Percentiles rank a stretch among this genome's conserved stretches.
phyloP scores from a whole-genome alignment of 1,140 invertebrate genomes.

The Achatina immaculata region DNA sequence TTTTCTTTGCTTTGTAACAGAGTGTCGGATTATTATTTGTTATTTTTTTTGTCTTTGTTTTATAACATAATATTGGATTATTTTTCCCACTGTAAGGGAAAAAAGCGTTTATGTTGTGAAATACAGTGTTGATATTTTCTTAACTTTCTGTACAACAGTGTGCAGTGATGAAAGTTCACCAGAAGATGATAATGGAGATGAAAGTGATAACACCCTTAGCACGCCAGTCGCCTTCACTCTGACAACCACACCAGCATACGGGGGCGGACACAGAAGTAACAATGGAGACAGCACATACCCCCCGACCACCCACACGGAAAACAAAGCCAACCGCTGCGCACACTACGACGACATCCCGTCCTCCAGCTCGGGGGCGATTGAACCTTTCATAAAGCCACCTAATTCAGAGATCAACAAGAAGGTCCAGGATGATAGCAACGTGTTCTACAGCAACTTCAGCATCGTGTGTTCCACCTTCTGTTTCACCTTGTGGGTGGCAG shows the following conservation, averaged over 20 bases:
- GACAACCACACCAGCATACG: not conserved
- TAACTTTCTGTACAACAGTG: not conserved
- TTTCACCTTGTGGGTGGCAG: conserved; percentile 20
- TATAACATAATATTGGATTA: too few relatives aligned
- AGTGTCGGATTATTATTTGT: too few relatives aligned
- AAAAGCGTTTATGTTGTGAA: not conserved
- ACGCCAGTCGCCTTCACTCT: not conserved
- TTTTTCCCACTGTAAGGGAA: too few relatives aligned
- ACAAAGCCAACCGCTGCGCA: not conserved
- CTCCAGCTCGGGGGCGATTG: not conserved
- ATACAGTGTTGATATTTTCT: not conserved
- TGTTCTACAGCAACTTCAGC: not conserved
- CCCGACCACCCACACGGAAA: not conserved
- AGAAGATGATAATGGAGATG: not conserved
- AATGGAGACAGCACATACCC: not conserved
- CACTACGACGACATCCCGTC: conserved; percentile 1
- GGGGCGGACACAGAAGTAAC: not conserved
- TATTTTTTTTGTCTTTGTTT: too few relatives aligned
- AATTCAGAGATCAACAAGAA: not conserved
- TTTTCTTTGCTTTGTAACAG: too few relatives aligned
- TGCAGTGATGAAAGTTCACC: not conserved
- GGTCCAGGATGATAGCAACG: not conserved
- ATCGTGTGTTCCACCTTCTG: conserved; percentile 8
- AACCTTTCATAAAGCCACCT: not conserved
- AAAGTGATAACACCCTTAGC: not conserved